phyloP scores from a whole-genome alignment of 1,140 invertebrate genomes.

The Drosophila hydei region DNA sequence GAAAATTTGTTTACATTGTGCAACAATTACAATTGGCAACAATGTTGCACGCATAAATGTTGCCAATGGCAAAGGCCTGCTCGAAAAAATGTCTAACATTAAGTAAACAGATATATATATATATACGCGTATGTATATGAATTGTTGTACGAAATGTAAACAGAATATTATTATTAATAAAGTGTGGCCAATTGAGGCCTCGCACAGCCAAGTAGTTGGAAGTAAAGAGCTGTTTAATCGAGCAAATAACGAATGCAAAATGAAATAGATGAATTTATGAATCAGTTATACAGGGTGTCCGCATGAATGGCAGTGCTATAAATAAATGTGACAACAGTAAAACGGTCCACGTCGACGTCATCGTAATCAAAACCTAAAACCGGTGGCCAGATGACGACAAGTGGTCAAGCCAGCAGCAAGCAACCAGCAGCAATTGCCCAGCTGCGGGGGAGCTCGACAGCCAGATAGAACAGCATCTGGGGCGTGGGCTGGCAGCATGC shows the following conservation, averaged over 20 bases:
- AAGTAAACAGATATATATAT: no score
- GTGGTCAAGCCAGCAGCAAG: slow-evolving; percentile 40
- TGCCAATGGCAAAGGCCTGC: slow-evolving; percentile 26
- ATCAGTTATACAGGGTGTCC: slow-evolving; percentile 48
- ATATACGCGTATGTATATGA: not conserved
- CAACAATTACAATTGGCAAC: slow-evolving; percentile 32
- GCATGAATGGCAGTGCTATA: slow-evolving; percentile 53
- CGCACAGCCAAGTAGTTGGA: slow-evolving; percentile 17
- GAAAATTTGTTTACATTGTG: slow-evolving; percentile 19
- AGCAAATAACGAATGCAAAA: slow-evolving; percentile 37
- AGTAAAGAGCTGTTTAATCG: slow-evolving; percentile 39
- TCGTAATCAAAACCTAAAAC: slow-evolving; percentile 29
- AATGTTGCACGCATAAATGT: slow-evolving; percentile 34
- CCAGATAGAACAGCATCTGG: slow-evolving; percentile 47
- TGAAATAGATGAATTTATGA: slow-evolving; percentile 48
- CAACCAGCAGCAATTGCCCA: no score
- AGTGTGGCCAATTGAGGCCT: slow-evolving; percentile 21
- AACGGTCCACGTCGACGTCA: slow-evolving; percentile 22
- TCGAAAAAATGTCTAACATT: not conserved
- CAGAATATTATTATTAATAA: slow-evolving; percentile 27
- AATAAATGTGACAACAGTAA: slow-evolving; percentile 72
- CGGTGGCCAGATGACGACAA: slow-evolving; percentile 56
- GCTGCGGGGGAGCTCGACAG: slow-evolving; percentile 16
- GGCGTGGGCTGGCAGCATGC: slow-evolving; percentile 64
- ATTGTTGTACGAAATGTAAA: slow-evolving; percentile 35